Evolutionary conservation across 2,797 vertebrate species (phyloP).

Genomic region (Falco berigora): DNA sequence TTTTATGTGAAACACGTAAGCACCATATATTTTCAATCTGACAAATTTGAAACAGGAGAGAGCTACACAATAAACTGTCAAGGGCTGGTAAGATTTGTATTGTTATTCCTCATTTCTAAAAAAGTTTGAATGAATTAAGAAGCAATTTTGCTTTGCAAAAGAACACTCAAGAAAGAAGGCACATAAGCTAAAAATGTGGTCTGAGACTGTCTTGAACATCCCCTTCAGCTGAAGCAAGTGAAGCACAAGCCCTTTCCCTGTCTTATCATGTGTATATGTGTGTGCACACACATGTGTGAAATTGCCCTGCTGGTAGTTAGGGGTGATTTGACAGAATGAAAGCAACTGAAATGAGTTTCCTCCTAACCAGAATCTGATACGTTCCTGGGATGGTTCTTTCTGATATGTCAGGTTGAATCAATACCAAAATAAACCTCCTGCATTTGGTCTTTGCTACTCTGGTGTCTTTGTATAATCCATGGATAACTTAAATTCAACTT

Average conservation of each 20-base stretch:
- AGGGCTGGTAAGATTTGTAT: not conserved
- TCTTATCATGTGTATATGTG: not conserved
- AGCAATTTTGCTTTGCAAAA: not conserved
- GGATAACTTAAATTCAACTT: not conserved
- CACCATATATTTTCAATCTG: not conserved
- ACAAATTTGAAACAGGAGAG: not conserved
- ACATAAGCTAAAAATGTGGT: not conserved
- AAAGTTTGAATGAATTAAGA: not conserved
- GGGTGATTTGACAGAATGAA: conserved; percentile 39
- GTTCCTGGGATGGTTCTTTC: conserved; percentile 30
- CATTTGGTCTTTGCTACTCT: not conserved
- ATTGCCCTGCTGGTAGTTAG: not conserved
- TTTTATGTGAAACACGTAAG: not conserved
- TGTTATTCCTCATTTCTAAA: not conserved
- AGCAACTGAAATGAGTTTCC: conserved; percentile 21
- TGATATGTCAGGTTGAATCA: conserved; percentile 29
- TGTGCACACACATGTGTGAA: not conserved
- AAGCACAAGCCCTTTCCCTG: not conserved
- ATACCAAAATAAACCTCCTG: not conserved
- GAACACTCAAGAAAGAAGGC: not conserved
- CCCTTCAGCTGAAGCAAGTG: not conserved
- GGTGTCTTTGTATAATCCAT: not conserved
- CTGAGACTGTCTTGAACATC: not conserved
- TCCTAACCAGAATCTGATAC: not conserved
- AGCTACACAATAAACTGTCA: not conserved